These are phyloP conservation scores for Amphiprion percula DNA, from an alignment of 2,113 vertebrate genomes.

Conservation along the genomic window DNA sequence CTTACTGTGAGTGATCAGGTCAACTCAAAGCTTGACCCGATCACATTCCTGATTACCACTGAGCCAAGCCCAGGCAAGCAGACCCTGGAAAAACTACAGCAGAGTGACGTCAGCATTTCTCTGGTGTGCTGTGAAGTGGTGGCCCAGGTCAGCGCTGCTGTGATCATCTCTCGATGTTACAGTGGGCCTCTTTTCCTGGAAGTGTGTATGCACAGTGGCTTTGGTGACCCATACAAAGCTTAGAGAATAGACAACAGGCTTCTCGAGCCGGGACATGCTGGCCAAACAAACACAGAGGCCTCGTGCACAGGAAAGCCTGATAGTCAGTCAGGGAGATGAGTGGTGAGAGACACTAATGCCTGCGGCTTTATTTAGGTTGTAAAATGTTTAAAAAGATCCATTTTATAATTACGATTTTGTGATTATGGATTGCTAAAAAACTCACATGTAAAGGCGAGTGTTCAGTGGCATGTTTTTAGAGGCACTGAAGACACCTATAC, in stretches of 20 bases:
- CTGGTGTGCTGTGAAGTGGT: constrained; percentile 55
- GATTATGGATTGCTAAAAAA: too few species aligned
- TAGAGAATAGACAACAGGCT: constrained; percentile 54
- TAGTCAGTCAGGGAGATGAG: neutral
- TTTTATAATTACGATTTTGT: too few species aligned
- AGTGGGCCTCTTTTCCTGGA: constrained; percentile 70
- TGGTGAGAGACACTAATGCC: neutral
- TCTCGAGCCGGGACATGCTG: constrained; percentile 55
- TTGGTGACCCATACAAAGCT: constrained; percentile 59
- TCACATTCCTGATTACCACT: constrained; percentile 68
- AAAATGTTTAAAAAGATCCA: neutral
- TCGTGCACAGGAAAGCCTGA: constrained; percentile 46
- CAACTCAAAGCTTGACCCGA: constrained; percentile 54
- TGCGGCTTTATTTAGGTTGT: neutral
- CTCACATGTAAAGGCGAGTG: too few species aligned
- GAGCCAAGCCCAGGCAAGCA: constrained; percentile 50
- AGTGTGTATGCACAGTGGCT: constrained; percentile 72
- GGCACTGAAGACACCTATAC: too few species aligned
- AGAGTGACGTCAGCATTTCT: constrained; percentile 69
- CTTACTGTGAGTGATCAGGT: constrained; percentile 47
- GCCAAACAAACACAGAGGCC: constrained; percentile 65
- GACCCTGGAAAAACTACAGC: constrained; percentile 64
- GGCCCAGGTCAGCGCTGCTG: constrained; percentile 50
- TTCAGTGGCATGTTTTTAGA: too few species aligned
- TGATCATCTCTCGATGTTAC: constrained; percentile 36